These are phyloP conservation scores for Upupa epops DNA, from an alignment of 2,113 vertebrate genomes.

Conservation along the genomic window DNA sequence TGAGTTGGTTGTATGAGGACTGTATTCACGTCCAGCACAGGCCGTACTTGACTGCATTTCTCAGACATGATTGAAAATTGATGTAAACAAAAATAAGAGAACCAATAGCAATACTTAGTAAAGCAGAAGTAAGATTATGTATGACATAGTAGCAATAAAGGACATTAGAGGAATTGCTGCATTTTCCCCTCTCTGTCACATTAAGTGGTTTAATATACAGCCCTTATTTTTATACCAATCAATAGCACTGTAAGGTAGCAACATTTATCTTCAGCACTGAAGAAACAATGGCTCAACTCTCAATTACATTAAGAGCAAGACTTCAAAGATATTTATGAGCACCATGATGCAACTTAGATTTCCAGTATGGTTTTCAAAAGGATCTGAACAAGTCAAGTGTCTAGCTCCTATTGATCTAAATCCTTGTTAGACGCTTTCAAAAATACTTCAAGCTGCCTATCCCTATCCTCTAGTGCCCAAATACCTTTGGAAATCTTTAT, in stretches of 20 bases:
- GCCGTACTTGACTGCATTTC: background rate
- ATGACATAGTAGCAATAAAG: conserved; percentile 26
- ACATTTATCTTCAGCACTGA: conserved; percentile 43
- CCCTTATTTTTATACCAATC: conserved; percentile 65
- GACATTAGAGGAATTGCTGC: conserved; percentile 25
- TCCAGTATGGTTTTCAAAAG: conserved; percentile 48
- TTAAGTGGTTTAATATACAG: conserved; percentile 65
- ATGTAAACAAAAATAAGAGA: conserved; percentile 45
- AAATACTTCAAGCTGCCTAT: background rate
- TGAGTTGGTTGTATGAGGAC: background rate
- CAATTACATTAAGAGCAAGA: conserved; percentile 3
- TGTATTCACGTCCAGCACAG: background rate
- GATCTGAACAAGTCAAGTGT: background rate
- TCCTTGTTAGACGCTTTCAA: background rate
- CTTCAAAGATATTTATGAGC: conserved; percentile 54
- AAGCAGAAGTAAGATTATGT: conserved; percentile 44
- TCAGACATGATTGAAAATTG: conserved; percentile 18
- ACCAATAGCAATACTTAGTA: conserved; percentile 12
- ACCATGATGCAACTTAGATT: conserved; percentile 19
- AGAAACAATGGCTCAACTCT: conserved; percentile 28
- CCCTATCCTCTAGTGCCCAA: background rate
- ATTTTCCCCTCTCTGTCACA: conserved; percentile 36
- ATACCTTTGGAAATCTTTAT: background rate
- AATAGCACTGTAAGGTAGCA: conserved; percentile 51
- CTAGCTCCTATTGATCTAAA: conserved; percentile 14